These are phyloP conservation scores for Panagrolaimus sp. DNA, from an alignment of 1,140 invertebrate genomes.

Conservation along the genomic window DNA sequence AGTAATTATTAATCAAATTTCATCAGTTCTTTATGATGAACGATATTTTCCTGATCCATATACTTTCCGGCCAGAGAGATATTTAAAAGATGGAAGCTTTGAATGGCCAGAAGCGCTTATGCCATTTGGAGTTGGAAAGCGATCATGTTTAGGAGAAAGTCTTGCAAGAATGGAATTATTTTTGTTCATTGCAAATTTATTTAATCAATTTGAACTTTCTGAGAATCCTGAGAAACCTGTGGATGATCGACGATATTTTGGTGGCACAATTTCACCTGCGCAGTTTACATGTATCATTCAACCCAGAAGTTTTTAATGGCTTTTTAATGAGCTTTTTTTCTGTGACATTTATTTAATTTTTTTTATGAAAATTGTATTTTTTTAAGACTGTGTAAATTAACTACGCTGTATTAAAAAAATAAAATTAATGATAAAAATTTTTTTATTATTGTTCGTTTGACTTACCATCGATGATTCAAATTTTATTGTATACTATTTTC, in stretches of 20 bases:
- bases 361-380: no score
- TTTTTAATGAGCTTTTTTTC: no score
- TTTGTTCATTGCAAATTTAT: not conserved
- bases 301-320: no score
- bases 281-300: not conserved
- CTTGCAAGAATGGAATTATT: not conserved
- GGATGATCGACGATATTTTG: not conserved
- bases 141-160: not conserved
- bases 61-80: not conserved
- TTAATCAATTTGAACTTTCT: not conserved
- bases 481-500: no score
- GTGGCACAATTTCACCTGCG: not conserved
- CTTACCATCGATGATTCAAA: no score
- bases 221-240: not conserved
- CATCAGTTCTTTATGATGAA: conserved; percentile 1
- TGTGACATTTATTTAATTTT: no score
- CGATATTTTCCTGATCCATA: not conserved
- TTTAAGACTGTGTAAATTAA: no score
- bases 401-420: no score
- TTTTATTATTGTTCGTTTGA: no score
- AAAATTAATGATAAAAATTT: no score
- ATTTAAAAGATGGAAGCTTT: not conserved
- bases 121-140: conserved; percentile 4
- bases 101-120: not conserved
- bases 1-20: not conserved